These are phyloP conservation scores for Hippolais icterina DNA, from an alignment of 2,113 vertebrate species.

Conservation along the genomic window DNA sequence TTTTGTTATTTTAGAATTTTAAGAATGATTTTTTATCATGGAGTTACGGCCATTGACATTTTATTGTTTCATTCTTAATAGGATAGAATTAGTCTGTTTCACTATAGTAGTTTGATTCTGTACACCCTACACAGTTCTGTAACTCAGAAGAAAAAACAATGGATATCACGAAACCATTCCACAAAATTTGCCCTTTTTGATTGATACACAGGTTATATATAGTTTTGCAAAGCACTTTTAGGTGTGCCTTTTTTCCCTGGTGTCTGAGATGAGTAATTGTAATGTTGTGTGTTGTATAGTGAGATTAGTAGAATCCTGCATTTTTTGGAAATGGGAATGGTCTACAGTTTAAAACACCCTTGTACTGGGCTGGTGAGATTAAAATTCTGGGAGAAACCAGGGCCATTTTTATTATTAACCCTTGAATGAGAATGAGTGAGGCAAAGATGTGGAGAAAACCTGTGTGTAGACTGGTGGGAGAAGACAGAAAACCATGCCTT, in stretches of 20 bases:
- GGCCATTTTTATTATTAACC: background rate
- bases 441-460: background rate
- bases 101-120: background rate
- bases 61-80: background rate
- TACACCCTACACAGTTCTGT: background rate
- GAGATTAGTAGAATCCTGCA: background rate
- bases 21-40: background rate
- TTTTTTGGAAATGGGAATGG: background rate
- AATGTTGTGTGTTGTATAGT: background rate
- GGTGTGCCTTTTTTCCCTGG: background rate
- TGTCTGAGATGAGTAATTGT: background rate
- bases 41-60: background rate
- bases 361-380: background rate
- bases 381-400: background rate
- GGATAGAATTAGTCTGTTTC: background rate
- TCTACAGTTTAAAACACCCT: background rate
- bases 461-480: background rate
- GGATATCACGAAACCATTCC: background rate
- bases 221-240: background rate
- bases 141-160: background rate
- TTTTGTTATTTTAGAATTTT: background rate
- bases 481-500: background rate
- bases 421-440: background rate
- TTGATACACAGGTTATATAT: background rate
- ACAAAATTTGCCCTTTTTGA: background rate